These are phyloP conservation scores for Brachionus calyciflorus DNA, from an alignment of 1,140 invertebrate species.

Conservation along the genomic window DNA sequence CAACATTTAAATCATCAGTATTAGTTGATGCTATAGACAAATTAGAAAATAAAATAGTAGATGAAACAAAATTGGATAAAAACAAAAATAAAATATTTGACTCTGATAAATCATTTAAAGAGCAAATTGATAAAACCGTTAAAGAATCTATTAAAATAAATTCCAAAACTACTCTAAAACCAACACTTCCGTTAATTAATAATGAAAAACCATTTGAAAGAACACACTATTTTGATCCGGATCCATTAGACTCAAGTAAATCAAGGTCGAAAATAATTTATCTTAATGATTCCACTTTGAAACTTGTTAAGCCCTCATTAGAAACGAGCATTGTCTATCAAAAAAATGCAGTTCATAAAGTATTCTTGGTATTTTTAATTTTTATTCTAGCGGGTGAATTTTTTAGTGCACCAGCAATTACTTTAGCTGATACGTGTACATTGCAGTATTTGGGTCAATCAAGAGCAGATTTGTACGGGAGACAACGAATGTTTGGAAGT, in stretches of 20 bases:
- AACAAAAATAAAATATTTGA: too few species aligned
- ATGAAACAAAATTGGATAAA: too few species aligned
- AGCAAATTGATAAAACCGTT: too few species aligned
- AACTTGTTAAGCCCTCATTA: conserved; percentile 66
- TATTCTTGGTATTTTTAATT: conserved; percentile 83
- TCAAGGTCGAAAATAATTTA: conserved; percentile 15
- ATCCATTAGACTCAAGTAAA: conserved; percentile 27
- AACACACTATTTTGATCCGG: conserved; percentile 22
- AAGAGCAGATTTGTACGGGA: conserved; percentile 80
- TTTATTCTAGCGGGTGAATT: conserved; percentile 94
- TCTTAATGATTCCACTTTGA: conserved; percentile 13
- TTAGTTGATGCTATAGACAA: too few species aligned
- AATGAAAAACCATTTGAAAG: neutral
- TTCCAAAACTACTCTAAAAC: too few species aligned
- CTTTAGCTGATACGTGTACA: conserved; percentile 74
- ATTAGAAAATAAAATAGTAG: too few species aligned
- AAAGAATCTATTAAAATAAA: too few species aligned
- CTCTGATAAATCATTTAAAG: too few species aligned
- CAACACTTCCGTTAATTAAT: neutral
- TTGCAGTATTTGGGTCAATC: conserved; percentile 82
- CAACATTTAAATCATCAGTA: too few species aligned
- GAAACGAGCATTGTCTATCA: conserved; percentile 89
- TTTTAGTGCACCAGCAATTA: conserved; percentile 91
- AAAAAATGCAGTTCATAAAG: conserved; percentile 83
- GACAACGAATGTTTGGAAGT: conserved; percentile 96